Evolutionary conservation across 1,140 invertebrate genomes (phyloP).

Genomic region (Eriocheir sinensis): DNA sequence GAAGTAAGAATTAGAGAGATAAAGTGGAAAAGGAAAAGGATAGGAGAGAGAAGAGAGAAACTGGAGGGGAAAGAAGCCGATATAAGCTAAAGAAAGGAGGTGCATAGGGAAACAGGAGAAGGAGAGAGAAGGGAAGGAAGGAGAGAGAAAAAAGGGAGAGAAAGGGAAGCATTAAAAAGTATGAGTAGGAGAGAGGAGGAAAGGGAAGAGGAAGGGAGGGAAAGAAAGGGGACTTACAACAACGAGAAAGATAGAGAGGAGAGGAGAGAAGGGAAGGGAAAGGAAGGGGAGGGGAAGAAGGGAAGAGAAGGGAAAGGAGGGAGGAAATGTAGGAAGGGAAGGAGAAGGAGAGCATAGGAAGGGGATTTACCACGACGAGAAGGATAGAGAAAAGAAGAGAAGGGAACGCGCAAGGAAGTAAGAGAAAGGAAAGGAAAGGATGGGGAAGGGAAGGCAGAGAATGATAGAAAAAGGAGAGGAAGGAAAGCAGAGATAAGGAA

Average conservation of each 20-base stretch:
- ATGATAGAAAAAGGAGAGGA: not conserved
- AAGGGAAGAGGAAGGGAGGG: not conserved
- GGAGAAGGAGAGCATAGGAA: not conserved
- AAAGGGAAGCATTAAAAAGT: not conserved
- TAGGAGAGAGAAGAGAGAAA: not conserved
- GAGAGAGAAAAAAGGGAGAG: constrained; percentile 29
- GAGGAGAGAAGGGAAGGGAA: not conserved
- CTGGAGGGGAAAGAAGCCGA: too few species aligned
- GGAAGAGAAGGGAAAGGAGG: not conserved
- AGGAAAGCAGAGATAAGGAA: not conserved
- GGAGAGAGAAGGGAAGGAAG: constrained; percentile 5
- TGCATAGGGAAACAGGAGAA: not conserved
- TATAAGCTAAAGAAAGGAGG: too few species aligned
- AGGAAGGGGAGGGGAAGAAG: not conserved
- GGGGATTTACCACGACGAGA: not conserved
- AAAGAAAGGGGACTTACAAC: too few species aligned
- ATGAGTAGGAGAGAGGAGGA: not conserved
- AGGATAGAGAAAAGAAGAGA: not conserved
- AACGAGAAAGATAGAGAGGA: not conserved
- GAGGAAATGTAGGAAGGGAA: constrained; percentile 2
- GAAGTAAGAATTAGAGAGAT: not conserved
- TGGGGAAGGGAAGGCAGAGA: not conserved
- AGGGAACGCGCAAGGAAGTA: not conserved
- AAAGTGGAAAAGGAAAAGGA: not conserved
- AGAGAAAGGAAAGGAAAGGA: not conserved